A percentile compares a stretch with the other conserved stretches of the same genome.
Evolutionary conservation across 2,797 vertebrate species (phyloP).

Genomic region (Delichon dasypus): DNA sequence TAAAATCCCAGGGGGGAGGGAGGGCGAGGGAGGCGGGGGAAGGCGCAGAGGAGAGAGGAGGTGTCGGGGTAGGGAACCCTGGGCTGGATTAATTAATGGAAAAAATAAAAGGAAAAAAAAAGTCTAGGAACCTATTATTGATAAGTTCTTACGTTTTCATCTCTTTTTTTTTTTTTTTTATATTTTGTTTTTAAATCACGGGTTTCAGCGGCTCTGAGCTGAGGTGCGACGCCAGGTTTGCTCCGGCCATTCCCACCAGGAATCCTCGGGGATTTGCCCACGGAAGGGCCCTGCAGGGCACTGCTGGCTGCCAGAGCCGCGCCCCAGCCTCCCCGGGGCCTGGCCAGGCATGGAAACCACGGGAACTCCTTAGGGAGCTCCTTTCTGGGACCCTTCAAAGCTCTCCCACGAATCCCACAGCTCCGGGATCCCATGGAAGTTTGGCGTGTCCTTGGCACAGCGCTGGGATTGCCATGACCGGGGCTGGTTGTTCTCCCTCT

Average conservation of each 20-base stretch:
- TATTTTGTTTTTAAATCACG: neutral
- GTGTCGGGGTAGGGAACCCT: neutral
- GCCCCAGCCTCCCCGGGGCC: no score
- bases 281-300: neutral
- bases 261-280: neutral
- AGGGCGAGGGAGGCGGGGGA: neutral
- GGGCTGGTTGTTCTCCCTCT: neutral
- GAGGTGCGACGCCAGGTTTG: rapidly evolving
- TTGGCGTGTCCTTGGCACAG: neutral
- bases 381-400: neutral
- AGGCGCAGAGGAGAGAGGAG: neutral
- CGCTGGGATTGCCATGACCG: neutral
- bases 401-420: neutral
- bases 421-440: neutral
- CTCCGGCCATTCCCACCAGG: neutral
- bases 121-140: neutral
- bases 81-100: neutral
- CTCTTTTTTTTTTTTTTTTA: no score
- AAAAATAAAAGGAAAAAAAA: neutral
- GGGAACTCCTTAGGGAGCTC: no score
- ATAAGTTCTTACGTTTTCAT: neutral
- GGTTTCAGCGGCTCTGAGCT: neutral
- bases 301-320: no score
- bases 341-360: neutral
- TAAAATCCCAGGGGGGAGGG: slow-evolving; percentile 57